These are phyloP conservation scores for Sarotherodon lohbergeri DNA, from an alignment of 2,113 vertebrate genomes.

Conservation along the genomic window DNA sequence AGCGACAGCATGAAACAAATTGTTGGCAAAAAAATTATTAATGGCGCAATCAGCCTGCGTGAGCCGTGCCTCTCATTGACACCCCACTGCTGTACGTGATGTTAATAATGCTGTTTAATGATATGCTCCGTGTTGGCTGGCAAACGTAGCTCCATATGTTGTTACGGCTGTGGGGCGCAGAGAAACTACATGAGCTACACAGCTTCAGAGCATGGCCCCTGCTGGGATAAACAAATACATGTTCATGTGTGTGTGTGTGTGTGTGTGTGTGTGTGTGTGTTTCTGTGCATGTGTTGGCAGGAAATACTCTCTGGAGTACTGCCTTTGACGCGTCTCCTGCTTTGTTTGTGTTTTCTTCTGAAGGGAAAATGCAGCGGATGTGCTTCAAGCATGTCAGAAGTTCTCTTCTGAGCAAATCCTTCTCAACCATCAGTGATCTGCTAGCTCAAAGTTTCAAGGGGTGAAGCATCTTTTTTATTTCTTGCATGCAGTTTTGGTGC, in stretches of 20 bases:
- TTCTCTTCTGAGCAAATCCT: background rate
- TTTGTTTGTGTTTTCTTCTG: background rate
- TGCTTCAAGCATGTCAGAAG: background rate
- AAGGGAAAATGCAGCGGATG: background rate
- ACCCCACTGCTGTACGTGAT: background rate
- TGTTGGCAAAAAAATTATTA: background rate
- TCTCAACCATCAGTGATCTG: background rate
- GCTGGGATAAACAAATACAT: background rate
- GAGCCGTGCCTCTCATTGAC: background rate
- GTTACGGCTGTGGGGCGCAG: constrained; percentile 10
- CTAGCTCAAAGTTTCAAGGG: background rate
- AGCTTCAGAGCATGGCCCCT: background rate
- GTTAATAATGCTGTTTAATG: constrained; percentile 43
- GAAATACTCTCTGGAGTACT: background rate
- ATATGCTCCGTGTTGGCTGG: background rate
- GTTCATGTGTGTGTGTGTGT: background rate
- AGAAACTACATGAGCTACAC: background rate
- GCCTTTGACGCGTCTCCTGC: background rate
- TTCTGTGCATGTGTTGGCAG: background rate
- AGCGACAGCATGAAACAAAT: background rate
- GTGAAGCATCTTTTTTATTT: rapidly evolving
- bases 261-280: background rate
- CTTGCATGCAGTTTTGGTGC: background rate
- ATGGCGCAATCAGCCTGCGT: background rate
- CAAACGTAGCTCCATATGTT: constrained; percentile 42